phyloP scores from a whole-genome alignment of 2,888 invertebrate species.

The Drosophila parthenogenetica region DNA sequence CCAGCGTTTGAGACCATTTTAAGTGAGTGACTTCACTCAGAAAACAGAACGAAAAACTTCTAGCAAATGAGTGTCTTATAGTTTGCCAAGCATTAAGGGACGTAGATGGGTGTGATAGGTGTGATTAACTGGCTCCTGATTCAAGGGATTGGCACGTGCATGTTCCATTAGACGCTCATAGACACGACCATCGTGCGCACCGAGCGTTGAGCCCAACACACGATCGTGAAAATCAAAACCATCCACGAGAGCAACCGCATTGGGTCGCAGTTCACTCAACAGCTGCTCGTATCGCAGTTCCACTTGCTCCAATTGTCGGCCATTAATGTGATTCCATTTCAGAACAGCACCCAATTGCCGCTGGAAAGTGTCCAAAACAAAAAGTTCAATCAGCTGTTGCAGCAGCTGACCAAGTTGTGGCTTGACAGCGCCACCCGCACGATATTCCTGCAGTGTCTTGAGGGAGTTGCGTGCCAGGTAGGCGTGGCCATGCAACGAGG shows the following conservation, averaged over 20 bases:
- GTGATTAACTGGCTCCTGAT: constrained; percentile 90
- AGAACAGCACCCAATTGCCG: constrained; percentile 70
- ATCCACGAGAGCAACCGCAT: constrained; percentile 96
- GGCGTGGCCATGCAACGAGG: constrained; percentile 86
- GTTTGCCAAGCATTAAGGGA: constrained; percentile 87
- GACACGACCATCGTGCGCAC: constrained; percentile 93
- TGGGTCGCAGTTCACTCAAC: constrained; percentile 90
- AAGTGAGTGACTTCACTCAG: no score
- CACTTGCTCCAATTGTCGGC: constrained; percentile 84
- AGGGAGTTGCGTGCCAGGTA: constrained; percentile 68
- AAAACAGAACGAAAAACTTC: no score
- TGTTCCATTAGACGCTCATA: constrained; percentile 92
- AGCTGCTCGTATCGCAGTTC: constrained; percentile 90
- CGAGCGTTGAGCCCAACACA: constrained; percentile 90
- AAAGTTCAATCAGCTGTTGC: constrained; percentile 63
- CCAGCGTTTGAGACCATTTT: no score
- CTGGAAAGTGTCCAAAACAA: constrained; percentile 71
- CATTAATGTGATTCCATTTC: constrained; percentile 63
- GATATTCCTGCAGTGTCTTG: constrained; percentile 34
- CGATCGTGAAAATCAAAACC: constrained; percentile 94
- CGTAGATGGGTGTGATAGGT: constrained; percentile 87
- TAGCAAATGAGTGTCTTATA: constrained; percentile 33
- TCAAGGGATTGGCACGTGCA: constrained; percentile 92
- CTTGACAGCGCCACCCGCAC: constrained; percentile 23
- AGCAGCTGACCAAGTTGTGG: constrained; percentile 49